phyloP scores from a whole-genome alignment of 1,140 invertebrate genomes.

The Fopius arisanus region DNA sequence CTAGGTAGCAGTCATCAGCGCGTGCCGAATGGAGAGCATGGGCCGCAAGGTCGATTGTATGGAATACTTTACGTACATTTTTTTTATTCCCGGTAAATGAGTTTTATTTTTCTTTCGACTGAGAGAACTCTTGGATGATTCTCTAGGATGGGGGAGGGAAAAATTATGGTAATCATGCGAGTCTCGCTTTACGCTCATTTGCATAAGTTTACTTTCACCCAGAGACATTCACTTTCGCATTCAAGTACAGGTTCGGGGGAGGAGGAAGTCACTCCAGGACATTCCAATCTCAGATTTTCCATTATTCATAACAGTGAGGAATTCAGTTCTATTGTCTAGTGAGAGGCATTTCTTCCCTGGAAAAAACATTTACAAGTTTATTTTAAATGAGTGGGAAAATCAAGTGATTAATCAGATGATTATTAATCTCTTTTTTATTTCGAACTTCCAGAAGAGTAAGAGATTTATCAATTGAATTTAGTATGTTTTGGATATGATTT shows the following conservation, averaged over 20 bases:
- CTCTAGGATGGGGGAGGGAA: not conserved
- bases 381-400: too few species aligned
- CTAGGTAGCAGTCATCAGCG: slow-evolving; percentile 41
- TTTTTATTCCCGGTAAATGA: not conserved
- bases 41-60: slow-evolving; percentile 19
- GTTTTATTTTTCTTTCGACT: slow-evolving; percentile 14
- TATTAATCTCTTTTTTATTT: too few species aligned
- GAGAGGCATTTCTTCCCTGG: too few species aligned
- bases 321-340: not conserved
- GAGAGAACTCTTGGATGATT: too few species aligned
- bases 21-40: slow-evolving; percentile 36
- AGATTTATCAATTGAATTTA: too few species aligned
- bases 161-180: not conserved
- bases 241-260: not conserved
- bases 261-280: not conserved
- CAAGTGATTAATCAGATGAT: too few species aligned
- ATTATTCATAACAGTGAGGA: not conserved
- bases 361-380: too few species aligned
- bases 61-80: not conserved
- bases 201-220: slow-evolving; percentile 35
- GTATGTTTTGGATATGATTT: too few species aligned
- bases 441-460: too few species aligned
- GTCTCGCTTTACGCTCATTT: not conserved
- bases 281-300: slow-evolving; percentile 15
- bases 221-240: not conserved